These are phyloP conservation scores for Scytalopus superciliaris DNA, from an alignment of 2,113 vertebrate genomes.

Conservation along the genomic window DNA sequence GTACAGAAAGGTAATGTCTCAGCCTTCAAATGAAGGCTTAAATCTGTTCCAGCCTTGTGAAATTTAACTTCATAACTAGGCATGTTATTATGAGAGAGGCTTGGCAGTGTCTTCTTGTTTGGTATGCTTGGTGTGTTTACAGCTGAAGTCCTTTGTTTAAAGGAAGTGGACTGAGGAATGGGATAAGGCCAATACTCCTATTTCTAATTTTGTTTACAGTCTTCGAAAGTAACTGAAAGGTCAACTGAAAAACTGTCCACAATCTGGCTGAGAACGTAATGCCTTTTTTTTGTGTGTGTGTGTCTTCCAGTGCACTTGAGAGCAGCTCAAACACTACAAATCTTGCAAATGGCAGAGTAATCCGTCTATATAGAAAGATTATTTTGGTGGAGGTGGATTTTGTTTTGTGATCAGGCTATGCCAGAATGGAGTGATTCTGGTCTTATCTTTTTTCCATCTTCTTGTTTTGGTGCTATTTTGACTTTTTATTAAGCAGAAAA, in stretches of 20 bases:
- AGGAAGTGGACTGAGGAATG: background rate
- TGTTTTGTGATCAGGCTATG: background rate
- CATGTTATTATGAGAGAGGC: background rate
- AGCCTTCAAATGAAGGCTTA: background rate
- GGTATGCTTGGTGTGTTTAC: background rate
- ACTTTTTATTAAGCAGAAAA: background rate
- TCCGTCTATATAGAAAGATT: background rate
- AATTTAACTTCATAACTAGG: background rate
- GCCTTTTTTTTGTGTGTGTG: background rate
- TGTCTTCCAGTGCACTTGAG: background rate
- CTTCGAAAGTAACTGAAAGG: background rate
- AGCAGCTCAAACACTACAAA: background rate
- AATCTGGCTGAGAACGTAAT: background rate
- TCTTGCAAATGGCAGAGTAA: background rate
- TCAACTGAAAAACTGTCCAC: background rate
- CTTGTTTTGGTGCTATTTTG: background rate
- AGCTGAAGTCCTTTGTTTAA: slow-evolving; percentile 14
- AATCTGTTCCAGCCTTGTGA: background rate
- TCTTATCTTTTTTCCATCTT: background rate
- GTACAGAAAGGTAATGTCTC: background rate
- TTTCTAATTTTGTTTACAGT: background rate
- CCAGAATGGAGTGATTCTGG: background rate
- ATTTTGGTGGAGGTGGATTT: background rate
- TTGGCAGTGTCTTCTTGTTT: background rate
- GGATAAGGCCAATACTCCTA: background rate